Evolutionary conservation across 2,888 invertebrate species (phyloP).

Genomic region (Galeruca laticollis): DNA sequence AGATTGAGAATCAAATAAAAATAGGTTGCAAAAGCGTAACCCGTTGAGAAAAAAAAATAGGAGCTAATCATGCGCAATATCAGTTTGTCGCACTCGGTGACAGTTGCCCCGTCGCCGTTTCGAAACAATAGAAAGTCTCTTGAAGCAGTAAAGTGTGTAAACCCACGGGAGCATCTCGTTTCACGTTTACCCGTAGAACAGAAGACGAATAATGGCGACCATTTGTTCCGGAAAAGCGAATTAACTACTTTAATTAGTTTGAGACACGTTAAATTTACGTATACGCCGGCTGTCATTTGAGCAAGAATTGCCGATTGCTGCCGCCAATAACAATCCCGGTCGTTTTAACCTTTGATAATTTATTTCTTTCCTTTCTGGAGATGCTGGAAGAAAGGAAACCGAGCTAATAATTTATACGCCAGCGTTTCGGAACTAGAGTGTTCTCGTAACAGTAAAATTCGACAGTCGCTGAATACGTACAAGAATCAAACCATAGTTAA

Average conservation of each 20-base stretch:
- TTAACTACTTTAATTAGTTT: slow-evolving; percentile 69
- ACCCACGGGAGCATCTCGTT: slow-evolving; percentile 54
- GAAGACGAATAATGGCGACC: slow-evolving; percentile 65
- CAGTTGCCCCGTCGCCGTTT: slow-evolving; percentile 29
- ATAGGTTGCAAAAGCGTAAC: no score
- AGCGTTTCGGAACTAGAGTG: slow-evolving; percentile 35
- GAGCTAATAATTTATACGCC: slow-evolving; percentile 49
- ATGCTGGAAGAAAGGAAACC: slow-evolving; percentile 46
- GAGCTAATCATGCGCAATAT: slow-evolving; percentile 4
- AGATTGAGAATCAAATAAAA: no score
- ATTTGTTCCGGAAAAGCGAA: slow-evolving; percentile 66
- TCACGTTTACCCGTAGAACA: slow-evolving; percentile 53
- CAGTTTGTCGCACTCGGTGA: slow-evolving; percentile 36
- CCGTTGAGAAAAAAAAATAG: background rate
- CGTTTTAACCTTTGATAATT: slow-evolving; percentile 60
- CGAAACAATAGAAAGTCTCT: slow-evolving; percentile 44
- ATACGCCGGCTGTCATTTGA: slow-evolving; percentile 61
- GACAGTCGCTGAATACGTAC: no score
- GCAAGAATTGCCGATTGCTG: slow-evolving; percentile 61
- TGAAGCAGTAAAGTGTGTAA: slow-evolving; percentile 44
- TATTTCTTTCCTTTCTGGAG: slow-evolving; percentile 54
- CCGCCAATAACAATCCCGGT: slow-evolving; percentile 61
- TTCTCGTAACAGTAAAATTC: no score
- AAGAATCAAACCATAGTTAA: no score
- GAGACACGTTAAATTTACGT: slow-evolving; percentile 68